Evolutionary conservation across 1,140 invertebrate genomes (phyloP).

Genomic region (Caenorhabditis remanei): DNA sequence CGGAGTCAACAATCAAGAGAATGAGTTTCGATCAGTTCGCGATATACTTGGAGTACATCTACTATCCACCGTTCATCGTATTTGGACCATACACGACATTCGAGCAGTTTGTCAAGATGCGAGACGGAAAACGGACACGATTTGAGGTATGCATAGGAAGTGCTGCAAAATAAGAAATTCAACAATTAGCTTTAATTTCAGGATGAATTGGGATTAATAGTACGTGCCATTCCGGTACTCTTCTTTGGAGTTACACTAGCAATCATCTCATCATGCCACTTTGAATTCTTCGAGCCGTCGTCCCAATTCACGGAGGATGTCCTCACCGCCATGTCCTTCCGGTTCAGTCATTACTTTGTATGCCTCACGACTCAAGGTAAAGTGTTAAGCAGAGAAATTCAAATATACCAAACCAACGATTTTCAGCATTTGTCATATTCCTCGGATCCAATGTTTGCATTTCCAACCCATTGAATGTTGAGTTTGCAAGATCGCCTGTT

Average conservation of each 20-base stretch:
- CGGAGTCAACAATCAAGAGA: not conserved
- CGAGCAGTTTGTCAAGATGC: conserved; percentile 17
- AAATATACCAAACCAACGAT: not conserved
- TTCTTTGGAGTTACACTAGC: conserved; percentile 16
- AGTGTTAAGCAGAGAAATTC: not conserved
- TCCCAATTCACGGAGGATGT: conserved; percentile 2
- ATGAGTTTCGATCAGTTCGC: not conserved
- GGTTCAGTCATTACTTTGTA: conserved; percentile 24
- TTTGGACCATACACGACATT: conserved; percentile 22
- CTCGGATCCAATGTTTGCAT: not conserved
- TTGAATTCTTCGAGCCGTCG: conserved; percentile 2
- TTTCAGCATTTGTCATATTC: conserved; percentile 5
- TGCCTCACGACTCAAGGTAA: conserved; percentile 23
- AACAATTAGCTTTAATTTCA: not conserved
- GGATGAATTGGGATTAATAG: not conserved
- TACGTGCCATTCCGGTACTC: not conserved
- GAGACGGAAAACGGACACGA: not conserved
- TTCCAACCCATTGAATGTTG: conserved; percentile 1
- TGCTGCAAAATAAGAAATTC: no score
- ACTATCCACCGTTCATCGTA: conserved; percentile 17
- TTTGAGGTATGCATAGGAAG: not conserved
- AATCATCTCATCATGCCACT: not conserved
- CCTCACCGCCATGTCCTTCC: conserved; percentile 18
- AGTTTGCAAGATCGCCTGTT: not conserved
- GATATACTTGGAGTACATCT: not conserved